Conservation (phyloP, 2,888 invertebrate species). For the Standfussiana lucernea region DNA sequence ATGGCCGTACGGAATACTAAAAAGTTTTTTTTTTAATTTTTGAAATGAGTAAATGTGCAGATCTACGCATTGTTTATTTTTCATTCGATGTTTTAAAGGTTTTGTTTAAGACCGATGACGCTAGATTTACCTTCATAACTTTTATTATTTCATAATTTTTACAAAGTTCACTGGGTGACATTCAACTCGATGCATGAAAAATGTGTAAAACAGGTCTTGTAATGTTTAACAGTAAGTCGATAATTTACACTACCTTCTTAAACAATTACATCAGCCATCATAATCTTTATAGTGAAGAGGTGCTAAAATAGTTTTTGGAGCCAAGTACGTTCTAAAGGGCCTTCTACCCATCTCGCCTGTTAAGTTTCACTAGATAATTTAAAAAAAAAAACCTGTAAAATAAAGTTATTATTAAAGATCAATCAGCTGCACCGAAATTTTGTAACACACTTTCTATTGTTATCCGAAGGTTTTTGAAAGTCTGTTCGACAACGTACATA, state of each 20-base stretch:
- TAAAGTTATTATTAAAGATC: neutral
- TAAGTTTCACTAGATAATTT: neutral
- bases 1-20: constrained; percentile 31
- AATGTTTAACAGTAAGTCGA: constrained; percentile 48
- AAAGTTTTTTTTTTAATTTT: neutral
- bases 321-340: neutral
- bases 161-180: constrained; percentile 10
- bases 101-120: neutral
- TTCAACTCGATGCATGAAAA: constrained; percentile 35
- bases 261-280: constrained; percentile 41
- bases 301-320: constrained; percentile 16
- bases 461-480: neutral
- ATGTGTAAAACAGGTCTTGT: constrained; percentile 42
- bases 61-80: neutral
- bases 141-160: constrained; percentile 22
- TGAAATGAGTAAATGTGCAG: neutral
- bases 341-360: neutral
- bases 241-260: constrained; percentile 50
- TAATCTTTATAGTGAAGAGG: constrained; percentile 31
- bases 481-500: neutral
- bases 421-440: neutral
- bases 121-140: constrained; percentile 5
- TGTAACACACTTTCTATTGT: neutral
- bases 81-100: neutral
- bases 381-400: neutral